Evolutionary conservation across 1,140 invertebrate species (phyloP), one percentile per base, ranked within the genome.

Genomic region (Steinernema khuongi): DNA sequence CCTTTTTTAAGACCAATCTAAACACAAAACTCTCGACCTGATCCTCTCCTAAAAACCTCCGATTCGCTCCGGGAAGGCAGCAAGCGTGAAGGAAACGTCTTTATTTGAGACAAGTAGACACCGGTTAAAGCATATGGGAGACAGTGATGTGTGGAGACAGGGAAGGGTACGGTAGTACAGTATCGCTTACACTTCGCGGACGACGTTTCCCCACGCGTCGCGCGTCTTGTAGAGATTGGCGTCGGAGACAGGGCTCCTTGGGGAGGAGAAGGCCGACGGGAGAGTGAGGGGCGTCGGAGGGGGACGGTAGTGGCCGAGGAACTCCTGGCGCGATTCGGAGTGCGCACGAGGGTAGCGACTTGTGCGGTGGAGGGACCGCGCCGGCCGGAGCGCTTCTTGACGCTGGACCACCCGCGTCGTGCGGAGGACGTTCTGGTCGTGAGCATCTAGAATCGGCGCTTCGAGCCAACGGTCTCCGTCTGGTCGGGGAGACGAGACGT

Each of bases 151-250:
- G 26, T 60, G 50, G 14, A 22, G 7, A 26, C 26, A n/a, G 26
- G 36, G 36, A 14, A 22, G 4, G 26, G 7, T 14, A 4, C 19
- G 19, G 50, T 14, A 7, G 26, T 60, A 60, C 50, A 22, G 11
- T 60, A 26, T 14, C 19, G 50, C 50, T 60, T 60, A 60, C 50
- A 60, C 50, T 60, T 60, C 50, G 14, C 50, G 11, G 50, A 60
- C 26, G 50, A 60, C 4, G 50, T 60, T 60, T 60, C 50, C 50
- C 50, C 50, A 60, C 11, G 50, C 50, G 50, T 60, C 50, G 11
- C 50, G 11, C 4, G 50, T 60, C 26, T 60, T 60, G 50, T 60
- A 60, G 50, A 60, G 50, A 60, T 60, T 60, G 11, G 19, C 50
- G 50, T 60, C 50, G 22, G 11, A 17, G 11, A 4, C 19, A 14